These are phyloP conservation scores for Gobio gobio DNA, from an alignment of 2,113 vertebrate species.

Conservation along the genomic window DNA sequence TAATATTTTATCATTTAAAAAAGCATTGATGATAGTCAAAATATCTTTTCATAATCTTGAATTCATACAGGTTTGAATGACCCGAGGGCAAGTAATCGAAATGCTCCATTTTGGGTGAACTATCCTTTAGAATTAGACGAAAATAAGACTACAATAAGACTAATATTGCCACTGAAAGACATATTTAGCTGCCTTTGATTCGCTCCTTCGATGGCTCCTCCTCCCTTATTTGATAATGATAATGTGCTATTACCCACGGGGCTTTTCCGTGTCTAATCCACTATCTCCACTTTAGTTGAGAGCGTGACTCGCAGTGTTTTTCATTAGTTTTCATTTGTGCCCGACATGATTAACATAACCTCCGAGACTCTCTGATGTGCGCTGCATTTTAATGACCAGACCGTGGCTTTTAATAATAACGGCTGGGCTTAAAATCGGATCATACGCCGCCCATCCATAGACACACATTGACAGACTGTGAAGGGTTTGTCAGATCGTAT, in stretches of 20 bases:
- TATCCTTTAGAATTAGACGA: not conserved
- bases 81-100: too few species aligned
- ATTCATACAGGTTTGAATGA: too few species aligned
- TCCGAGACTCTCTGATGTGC: not conserved
- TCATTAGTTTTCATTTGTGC: constrained; percentile 29
- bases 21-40: not conserved
- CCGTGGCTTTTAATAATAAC: constrained; percentile 27
- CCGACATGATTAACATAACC: constrained; percentile 22
- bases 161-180: not conserved
- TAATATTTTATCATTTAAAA: not conserved
- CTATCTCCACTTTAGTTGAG: constrained; percentile 29
- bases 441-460: not conserved
- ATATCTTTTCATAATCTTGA: too few species aligned
- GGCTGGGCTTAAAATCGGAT: not conserved
- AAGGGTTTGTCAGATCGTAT: constrained; percentile 2
- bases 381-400: constrained; percentile 35
- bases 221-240: constrained; percentile 10
- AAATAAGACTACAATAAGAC: not conserved
- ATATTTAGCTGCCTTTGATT: not conserved
- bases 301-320: constrained; percentile 6
- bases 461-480: not conserved
- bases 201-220: not conserved
- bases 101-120: too few species aligned
- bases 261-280: not conserved
- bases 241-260: not conserved